phyloP scores from a whole-genome alignment of 1,140 invertebrate genomes.

The Drosophila auraria region DNA sequence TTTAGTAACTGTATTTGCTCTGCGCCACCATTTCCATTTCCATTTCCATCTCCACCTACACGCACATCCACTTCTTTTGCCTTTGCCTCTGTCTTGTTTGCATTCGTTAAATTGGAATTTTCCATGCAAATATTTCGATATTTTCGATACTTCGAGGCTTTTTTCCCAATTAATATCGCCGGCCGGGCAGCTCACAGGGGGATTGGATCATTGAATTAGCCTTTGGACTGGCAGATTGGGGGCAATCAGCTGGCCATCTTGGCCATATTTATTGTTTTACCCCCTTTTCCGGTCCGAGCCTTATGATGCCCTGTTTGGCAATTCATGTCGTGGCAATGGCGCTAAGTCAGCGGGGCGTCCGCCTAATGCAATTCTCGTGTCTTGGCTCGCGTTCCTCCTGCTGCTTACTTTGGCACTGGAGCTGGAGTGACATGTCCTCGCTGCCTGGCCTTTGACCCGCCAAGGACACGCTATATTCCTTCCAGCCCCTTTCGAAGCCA shows the following conservation, averaged over 20 bases:
- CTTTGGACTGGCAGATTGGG: neutral
- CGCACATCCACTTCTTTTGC: constrained; percentile 4
- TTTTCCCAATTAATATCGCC: constrained; percentile 26
- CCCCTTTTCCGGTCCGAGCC: neutral
- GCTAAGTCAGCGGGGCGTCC: constrained; percentile 28
- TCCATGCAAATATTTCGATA: constrained; percentile 40
- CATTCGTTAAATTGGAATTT: constrained; percentile 37
- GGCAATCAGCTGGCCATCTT: constrained; percentile 19
- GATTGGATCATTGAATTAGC: no score
- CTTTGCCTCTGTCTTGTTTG: neutral
- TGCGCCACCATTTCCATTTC: constrained; percentile 16
- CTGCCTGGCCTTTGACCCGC: constrained; percentile 1
- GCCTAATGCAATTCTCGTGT: constrained; percentile 55
- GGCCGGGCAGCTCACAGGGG: no score
- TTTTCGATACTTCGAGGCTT: neutral
- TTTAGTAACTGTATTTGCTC: constrained; percentile 49
- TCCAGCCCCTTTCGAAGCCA: neutral
- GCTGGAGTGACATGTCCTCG: constrained; percentile 7
- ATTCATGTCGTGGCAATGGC: constrained; percentile 11
- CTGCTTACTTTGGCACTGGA: constrained; percentile 33
- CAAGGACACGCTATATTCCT: constrained; percentile 11
- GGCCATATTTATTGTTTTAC: constrained; percentile 1
- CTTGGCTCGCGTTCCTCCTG: constrained; percentile 16
- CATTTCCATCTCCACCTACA: neutral
- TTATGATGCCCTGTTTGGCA: constrained; percentile 22